Base-by-base conservation (phyloP, 2,113 vertebrate genomes). In the Cyanoderma ruficeps region DNA sequence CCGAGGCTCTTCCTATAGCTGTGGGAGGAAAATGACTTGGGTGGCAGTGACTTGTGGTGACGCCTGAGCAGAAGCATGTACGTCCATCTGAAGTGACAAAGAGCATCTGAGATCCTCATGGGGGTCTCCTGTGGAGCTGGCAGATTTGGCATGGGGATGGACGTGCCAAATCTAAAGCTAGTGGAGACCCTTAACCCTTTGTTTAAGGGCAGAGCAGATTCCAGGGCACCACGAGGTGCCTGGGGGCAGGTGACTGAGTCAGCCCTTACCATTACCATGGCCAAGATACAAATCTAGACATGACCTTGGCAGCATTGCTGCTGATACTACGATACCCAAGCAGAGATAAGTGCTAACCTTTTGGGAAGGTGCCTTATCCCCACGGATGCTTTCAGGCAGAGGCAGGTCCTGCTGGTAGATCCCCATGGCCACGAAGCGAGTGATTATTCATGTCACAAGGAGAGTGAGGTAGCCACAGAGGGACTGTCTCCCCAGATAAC, bases 101-200 rank as follows among this genome's bases (percentile, higher is more conserved):
- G 41, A 7, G 28, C 23, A 22, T 41, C 50, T 1, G 4, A 4
- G 49, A 41, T 74, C 41, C 33, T 19, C 0, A 0, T 13, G 42
- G 46, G 50, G 46, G 35, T 56, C 53, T 42, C 67, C 2, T 4
- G 0, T 18, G 44, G 52, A 25, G 59, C 41, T 78, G 82, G n/a
- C 47, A 67, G 64, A 9, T 70, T 24, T 50, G 82, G 23, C 2
- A 13, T n/a, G n/a, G n/a, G n/a, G n/a, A n/a, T n/a, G n/a, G n/a
- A n/a, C n/a, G n/a, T n/a, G n/a, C n/a, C n/a, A n/a, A n/a, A n/a
- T n/a, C 35, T 59, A 55, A 50, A 79, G 57, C 47, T 61, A 10
- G 13, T 24, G 2, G 59, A 92, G 37, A 60, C 31, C 13, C 49
- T 31, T 72, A 57, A 28, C 14, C 25, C 10, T 72, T 86, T 49